Percentiles rank a stretch among this genome's conserved stretches.
Evolutionary conservation across 2,797 vertebrate genomes (phyloP).

Genomic region (Novumbra hubbsi): DNA sequence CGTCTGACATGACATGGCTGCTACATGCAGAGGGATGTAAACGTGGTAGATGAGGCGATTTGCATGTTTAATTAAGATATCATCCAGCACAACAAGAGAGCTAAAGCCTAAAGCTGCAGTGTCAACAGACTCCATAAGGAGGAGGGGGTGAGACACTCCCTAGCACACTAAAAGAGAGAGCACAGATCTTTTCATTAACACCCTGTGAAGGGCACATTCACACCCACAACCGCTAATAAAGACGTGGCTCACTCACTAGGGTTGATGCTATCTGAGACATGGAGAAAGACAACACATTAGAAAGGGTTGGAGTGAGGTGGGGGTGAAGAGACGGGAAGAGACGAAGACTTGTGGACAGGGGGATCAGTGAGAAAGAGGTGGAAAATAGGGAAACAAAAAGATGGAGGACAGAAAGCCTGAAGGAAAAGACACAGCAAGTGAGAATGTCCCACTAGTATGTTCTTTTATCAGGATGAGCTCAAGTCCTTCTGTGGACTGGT

Average conservation of each 20-base stretch:
- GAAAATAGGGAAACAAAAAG: constrained; percentile 9
- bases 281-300: neutral
- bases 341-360: constrained; percentile 11
- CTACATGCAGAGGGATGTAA: constrained; percentile 60
- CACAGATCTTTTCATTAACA: constrained; percentile 94
- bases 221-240: constrained; percentile 90
- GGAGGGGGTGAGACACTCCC: constrained; percentile 57
- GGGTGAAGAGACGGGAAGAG: constrained; percentile 25
- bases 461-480: constrained; percentile 85
- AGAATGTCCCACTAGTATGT: constrained; percentile 51
- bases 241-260: constrained; percentile 84
- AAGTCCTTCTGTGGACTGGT: constrained; percentile 72
- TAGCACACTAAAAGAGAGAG: constrained; percentile 79
- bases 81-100: constrained; percentile 73
- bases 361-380: neutral
- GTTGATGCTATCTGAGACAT: constrained; percentile 64
- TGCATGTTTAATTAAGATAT: constrained; percentile 84
- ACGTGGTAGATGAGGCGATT: constrained; percentile 78
- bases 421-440: constrained; percentile 22
- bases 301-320: constrained; percentile 23
- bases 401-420: neutral
- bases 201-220: constrained; percentile 88
- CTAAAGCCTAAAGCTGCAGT: constrained; percentile 79
- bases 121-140: constrained; percentile 82
- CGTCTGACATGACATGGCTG: constrained; percentile 63